phyloP scores from a whole-genome alignment of 2,113 vertebrate genomes.

The Cygnus atratus region DNA sequence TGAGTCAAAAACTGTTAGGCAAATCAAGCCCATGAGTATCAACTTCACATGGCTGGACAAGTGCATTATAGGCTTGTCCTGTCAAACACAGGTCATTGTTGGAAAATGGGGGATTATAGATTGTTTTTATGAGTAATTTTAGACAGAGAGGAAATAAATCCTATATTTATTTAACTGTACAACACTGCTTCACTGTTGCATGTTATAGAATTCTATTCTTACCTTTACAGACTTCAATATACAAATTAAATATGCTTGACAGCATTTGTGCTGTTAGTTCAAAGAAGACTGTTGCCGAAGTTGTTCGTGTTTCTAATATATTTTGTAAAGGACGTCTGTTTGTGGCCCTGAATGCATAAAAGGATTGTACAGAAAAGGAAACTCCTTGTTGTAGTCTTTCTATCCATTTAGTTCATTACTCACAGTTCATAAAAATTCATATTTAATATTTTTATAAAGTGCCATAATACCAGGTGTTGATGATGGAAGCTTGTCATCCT shows the following conservation, averaged over 20 bases:
- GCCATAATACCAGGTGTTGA: background rate
- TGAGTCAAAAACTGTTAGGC: background rate
- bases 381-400: background rate
- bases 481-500: background rate
- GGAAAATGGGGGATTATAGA: background rate
- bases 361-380: background rate
- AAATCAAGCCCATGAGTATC: background rate
- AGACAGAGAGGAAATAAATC: background rate
- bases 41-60: background rate
- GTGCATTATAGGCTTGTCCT: slow-evolving; percentile 1
- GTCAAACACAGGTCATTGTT: background rate
- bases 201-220: background rate
- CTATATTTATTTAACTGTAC: background rate
- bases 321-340: background rate
- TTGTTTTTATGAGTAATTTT: background rate
- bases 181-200: background rate
- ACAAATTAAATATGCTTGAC: background rate
- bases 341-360: background rate
- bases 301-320: background rate
- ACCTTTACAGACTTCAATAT: background rate
- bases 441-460: background rate
- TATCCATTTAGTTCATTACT: background rate
- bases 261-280: background rate
- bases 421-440: background rate
- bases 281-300: background rate